Base-by-base conservation (phyloP, 1,140 invertebrate genomes). In the Bombus terrestris region DNA sequence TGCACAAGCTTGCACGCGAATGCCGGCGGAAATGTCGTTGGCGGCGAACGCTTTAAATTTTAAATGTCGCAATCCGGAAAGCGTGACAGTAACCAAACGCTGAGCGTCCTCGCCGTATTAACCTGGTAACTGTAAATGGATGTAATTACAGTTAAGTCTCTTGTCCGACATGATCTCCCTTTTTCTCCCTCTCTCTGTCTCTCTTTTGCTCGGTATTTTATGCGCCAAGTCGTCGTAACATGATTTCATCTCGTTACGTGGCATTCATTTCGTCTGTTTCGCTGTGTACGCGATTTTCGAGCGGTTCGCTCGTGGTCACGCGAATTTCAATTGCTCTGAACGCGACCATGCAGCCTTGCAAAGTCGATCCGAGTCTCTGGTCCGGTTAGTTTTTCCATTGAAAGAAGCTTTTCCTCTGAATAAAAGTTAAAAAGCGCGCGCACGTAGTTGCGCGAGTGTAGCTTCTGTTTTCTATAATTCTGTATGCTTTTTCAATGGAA, bases 61-160 rank as follows among this genome's bases (percentile, higher is more conserved):
- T 64, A 62, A 72, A 79, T 84, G 76, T 80, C 68, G 41, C 83
- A 25, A 25, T 37, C 83, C 83, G 83, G 76, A 80, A 84, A 80
- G 76, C 76, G 83, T 84, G 57, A 84, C 83, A 72, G 76, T 80
- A 84, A 84, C 83, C 68, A 68, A 84, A 72, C 83, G 83, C 57
- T 53, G 47, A 53, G 53, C 37, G 53, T 62, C 39, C 41, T 47
- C 53, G 53, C 22, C 32, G 76, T 35, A 79, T 84, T 39, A 84
- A 80, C 32, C 76, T 53, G 12, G 64, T 28, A 64, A 35, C 76
- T 72, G 83, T 80, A 59, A 84, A 84, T 80, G 76, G 83, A 72
- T 84, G 83, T 84, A 84, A 84, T 84, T 84, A 72, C 83, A 84
- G 83, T 72, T 80, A 43, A 84, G 76, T 35, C 75, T 57, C 28